phyloP scores from a whole-genome alignment of 2,888 invertebrate species.

The Xiphydria camelus region DNA sequence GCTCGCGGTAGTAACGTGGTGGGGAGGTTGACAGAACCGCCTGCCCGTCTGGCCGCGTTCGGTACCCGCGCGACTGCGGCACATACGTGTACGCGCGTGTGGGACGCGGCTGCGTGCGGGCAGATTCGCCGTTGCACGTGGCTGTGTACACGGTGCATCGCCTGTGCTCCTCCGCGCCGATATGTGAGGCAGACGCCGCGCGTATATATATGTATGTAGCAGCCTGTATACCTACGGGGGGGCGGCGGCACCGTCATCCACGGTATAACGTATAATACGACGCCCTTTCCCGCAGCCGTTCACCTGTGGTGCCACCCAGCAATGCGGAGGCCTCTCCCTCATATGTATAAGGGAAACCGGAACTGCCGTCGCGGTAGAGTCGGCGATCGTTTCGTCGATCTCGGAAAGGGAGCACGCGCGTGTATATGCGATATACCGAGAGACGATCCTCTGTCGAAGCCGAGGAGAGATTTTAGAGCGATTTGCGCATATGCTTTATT shows the following conservation, averaged over 20 bases:
- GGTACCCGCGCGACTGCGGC: constrained; percentile 9
- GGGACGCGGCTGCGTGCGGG: too few relatives aligned
- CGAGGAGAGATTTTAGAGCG: too few relatives aligned
- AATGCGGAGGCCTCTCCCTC: neutral
- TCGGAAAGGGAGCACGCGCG: too few relatives aligned
- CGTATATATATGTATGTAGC: neutral
- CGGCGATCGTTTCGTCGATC: too few relatives aligned
- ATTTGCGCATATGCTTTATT: too few relatives aligned
- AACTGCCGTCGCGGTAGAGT: too few relatives aligned
- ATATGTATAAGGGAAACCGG: too few relatives aligned
- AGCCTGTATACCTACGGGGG: neutral
- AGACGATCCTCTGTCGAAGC: too few relatives aligned
- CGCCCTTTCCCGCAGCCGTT: constrained; percentile 26
- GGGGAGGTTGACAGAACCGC: constrained; percentile 37
- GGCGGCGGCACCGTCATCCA: constrained; percentile 8
- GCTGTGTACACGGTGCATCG: too few relatives aligned
- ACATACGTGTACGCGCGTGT: neutral
- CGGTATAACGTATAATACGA: constrained; percentile 29
- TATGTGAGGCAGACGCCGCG: neutral
- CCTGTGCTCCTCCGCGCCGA: too few relatives aligned
- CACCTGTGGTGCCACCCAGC: constrained; percentile 9
- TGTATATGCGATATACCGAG: too few relatives aligned
- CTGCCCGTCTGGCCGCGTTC: constrained; percentile 21
- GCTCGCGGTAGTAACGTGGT: constrained; percentile 28
- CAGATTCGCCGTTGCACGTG: too few relatives aligned